Conservation (phyloP, 2,797 vertebrate species). For the Cryptoprocta ferox region DNA sequence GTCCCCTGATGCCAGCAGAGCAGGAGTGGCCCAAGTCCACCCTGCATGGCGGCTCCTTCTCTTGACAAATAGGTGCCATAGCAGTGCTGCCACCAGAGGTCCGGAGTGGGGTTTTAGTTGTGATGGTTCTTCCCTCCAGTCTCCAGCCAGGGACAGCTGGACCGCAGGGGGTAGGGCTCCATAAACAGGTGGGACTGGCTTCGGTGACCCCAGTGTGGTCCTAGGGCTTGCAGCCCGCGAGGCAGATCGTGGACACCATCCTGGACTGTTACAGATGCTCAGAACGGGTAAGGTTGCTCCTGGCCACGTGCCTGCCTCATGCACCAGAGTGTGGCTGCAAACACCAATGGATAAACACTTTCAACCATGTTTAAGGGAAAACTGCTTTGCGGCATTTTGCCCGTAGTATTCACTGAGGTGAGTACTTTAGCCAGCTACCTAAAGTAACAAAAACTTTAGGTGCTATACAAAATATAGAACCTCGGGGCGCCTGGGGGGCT, state of each 20-base stretch:
- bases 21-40: background rate
- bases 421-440: no score
- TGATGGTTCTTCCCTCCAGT: no score
- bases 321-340: background rate
- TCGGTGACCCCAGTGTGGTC: background rate
- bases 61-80: background rate
- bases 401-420: background rate
- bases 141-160: background rate
- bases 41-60: background rate
- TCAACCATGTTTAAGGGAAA: background rate
- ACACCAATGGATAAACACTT: background rate
- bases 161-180: background rate
- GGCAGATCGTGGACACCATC: background rate
- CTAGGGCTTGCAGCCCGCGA: background rate
- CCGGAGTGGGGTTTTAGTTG: no score
- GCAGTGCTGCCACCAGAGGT: accelerated
- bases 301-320: accelerated
- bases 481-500: no score
- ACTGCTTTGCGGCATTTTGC: background rate
- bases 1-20: background rate
- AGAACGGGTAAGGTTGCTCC: background rate
- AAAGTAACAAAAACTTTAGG: background rate
- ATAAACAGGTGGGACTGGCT: background rate
- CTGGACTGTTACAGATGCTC: background rate
- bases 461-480: accelerated